These are phyloP conservation scores for Patiria pectinifera DNA, from an alignment of 53 echinoderm and acorn worm species.

Conservation along the genomic window DNA sequence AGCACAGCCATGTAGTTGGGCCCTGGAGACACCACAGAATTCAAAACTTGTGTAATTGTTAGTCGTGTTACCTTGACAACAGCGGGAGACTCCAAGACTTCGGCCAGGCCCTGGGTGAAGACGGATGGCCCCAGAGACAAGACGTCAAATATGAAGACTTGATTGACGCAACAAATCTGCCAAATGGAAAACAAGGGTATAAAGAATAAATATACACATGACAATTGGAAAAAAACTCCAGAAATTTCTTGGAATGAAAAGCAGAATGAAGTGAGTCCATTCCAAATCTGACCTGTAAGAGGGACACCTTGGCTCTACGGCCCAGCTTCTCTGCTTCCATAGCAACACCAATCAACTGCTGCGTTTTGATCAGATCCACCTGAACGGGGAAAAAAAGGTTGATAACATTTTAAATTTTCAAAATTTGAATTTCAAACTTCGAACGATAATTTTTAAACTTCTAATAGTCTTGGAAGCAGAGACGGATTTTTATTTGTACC, in stretches of 20 bases:
- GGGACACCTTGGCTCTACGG: slow-evolving; percentile 73
- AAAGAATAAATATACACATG: neutral
- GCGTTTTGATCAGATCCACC: slow-evolving; percentile 61
- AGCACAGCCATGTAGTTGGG: too few relatives aligned
- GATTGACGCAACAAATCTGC: slow-evolving; percentile 69
- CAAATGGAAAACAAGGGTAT: neutral
- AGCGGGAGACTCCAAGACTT: slow-evolving; percentile 62
- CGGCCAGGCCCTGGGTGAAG: slow-evolving; percentile 76
- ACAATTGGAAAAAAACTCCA: neutral
- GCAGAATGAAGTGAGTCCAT: neutral
- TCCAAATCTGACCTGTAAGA: slow-evolving; percentile 62
- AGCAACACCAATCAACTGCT: slow-evolving; percentile 65
- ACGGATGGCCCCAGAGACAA: slow-evolving; percentile 53
- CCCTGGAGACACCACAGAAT: neutral
- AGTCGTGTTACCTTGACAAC: slow-evolving; percentile 72
- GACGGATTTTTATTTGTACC: neutral
- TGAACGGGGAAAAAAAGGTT: neutral
- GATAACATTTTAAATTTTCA: neutral
- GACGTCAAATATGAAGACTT: slow-evolving; percentile 83
- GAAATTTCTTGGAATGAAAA: neutral
- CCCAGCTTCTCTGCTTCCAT: slow-evolving; percentile 57
- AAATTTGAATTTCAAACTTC: neutral
- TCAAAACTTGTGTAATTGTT: neutral
- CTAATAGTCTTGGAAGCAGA: neutral
- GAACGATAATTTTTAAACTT: neutral